Evolutionary conservation across 2,113 vertebrate species (phyloP).

Genomic region (Oncorhynchus tshawytscha): DNA sequence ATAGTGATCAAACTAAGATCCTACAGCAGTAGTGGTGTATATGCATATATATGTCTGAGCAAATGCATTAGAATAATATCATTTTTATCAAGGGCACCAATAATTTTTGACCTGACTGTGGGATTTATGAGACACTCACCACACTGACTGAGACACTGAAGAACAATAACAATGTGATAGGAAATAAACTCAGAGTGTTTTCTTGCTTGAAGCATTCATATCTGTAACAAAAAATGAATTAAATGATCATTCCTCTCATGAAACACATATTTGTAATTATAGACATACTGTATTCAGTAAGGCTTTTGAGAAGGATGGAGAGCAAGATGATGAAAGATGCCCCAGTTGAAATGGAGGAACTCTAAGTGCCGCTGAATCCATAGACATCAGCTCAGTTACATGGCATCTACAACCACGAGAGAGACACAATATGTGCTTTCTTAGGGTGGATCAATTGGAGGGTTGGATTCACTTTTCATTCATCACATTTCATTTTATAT

Average conservation of each 20-base stretch:
- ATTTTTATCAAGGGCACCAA: too few relatives aligned
- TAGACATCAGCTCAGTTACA: background rate
- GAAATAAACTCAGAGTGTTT: constrained; percentile 82
- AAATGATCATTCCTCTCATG: too few relatives aligned
- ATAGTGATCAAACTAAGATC: too few relatives aligned
- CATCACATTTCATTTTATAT: constrained; percentile 1
- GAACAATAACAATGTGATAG: constrained; percentile 79
- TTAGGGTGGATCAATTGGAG: background rate
- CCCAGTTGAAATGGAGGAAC: background rate
- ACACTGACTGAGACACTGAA: constrained; percentile 91
- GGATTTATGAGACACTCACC: constrained; percentile 77
- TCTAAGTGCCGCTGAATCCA: background rate
- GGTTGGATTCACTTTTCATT: background rate
- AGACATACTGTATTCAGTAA: background rate
- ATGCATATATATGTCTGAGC: too few relatives aligned
- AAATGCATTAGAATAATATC: too few relatives aligned
- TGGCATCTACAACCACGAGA: background rate
- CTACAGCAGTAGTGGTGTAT: too few relatives aligned
- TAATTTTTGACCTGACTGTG: too few relatives aligned
- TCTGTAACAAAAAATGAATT: constrained; percentile 71
- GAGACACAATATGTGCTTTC: background rate
- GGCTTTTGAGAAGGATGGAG: background rate
- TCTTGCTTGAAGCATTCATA: constrained; percentile 96
- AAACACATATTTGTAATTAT: too few relatives aligned
- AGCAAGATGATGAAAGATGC: background rate